Percentiles rank a stretch among this genome's conserved stretches.
Evolutionary conservation across 2,113 vertebrate genomes (phyloP).

Genomic region (Irena cyanogastra): DNA sequence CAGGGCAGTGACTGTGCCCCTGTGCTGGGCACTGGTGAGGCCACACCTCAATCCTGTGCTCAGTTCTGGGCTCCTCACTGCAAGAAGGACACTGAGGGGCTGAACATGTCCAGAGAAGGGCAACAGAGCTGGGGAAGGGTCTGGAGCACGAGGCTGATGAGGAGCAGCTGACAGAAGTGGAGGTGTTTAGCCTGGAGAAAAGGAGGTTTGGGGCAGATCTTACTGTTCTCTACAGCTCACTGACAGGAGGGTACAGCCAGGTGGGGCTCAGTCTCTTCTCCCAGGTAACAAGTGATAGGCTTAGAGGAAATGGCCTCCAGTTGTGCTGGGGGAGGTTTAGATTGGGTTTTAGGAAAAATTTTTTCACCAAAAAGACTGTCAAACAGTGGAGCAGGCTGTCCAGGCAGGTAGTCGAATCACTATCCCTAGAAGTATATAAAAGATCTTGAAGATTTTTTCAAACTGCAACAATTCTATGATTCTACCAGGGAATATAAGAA

Average conservation of each 20-base stretch:
- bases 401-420: background rate
- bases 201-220: background rate
- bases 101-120: rapidly evolving
- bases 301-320: background rate
- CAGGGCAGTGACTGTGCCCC: background rate
- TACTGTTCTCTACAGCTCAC: background rate
- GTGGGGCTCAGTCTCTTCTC: rapidly evolving
- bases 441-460: background rate
- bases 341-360: background rate
- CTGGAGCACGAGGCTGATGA: background rate
- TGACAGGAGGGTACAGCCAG: background rate
- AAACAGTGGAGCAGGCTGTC: background rate
- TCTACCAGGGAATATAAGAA: background rate
- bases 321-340: background rate
- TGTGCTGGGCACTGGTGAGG: background rate
- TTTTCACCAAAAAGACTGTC: background rate
- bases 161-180: background rate
- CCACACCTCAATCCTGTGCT: rapidly evolving
- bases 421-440: background rate
- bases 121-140: rapidly evolving
- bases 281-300: background rate
- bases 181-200: background rate
- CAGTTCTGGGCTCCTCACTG: rapidly evolving
- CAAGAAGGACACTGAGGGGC: rapidly evolving
- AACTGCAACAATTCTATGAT: rapidly evolving